Percentiles rank a stretch among this genome's conserved stretches.
Conservation (phyloP, 2,888 invertebrate species). For the Conus canariensis region DNA sequence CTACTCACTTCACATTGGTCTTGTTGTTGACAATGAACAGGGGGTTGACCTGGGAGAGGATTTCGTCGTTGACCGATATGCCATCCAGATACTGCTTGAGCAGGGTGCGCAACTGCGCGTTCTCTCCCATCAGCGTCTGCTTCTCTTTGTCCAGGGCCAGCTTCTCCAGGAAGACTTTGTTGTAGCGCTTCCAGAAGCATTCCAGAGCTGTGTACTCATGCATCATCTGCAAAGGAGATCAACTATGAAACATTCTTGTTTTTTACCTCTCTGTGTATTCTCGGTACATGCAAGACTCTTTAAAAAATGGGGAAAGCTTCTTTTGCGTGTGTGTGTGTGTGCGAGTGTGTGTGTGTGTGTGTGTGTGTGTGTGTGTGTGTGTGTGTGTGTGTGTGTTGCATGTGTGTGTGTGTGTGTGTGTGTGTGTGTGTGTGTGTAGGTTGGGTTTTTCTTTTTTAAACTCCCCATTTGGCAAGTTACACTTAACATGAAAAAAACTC, state of each 20-base stretch:
- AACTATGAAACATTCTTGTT: background rate
- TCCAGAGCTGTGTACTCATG: constrained; percentile 81
- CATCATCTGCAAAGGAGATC: constrained; percentile 70
- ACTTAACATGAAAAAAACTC: too few species aligned
- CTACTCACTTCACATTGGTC: constrained; percentile 77
- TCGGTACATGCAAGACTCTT: too few species aligned
- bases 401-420: too few species aligned
- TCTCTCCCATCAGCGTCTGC: constrained; percentile 81
- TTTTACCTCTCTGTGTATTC: background rate
- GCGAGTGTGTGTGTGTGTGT: too few species aligned
- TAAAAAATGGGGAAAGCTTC: too few species aligned
- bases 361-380: too few species aligned
- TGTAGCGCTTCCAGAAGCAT: constrained; percentile 85
- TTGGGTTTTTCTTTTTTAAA: too few species aligned
- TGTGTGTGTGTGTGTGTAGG: too few species aligned
- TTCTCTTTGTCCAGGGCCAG: constrained; percentile 80
- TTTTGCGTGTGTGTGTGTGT: too few species aligned
- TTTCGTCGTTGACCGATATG: constrained; percentile 79
- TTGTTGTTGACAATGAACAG: constrained; percentile 78
- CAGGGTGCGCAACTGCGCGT: constrained; percentile 80
- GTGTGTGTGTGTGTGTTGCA: too few species aligned
- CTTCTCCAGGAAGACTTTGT: constrained; percentile 82
- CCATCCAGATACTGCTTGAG: constrained; percentile 79
- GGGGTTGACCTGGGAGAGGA: constrained; percentile 78
- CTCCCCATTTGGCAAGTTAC: too few species aligned